Percentiles rank a stretch among this genome's conserved stretches.
Evolutionary conservation across 2,797 vertebrate genomes (phyloP).

Genomic region (Hozukius guyotensis): DNA sequence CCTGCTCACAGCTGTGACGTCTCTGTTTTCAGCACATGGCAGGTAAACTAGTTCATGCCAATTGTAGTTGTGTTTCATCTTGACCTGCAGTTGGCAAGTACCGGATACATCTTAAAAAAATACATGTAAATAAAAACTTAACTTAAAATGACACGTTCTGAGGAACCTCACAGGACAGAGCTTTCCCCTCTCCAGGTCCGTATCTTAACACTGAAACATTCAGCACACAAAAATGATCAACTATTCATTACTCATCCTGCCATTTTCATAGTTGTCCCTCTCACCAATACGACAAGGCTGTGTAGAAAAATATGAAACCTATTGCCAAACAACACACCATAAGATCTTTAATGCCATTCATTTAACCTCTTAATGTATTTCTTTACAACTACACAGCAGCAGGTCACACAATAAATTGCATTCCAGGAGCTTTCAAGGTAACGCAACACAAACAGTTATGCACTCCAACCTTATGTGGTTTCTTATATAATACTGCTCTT

Average conservation of each 20-base stretch:
- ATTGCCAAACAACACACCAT: not conserved
- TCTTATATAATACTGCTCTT: not conserved
- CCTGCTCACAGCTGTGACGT: not conserved
- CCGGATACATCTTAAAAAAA: not conserved
- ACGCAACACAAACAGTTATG: not conserved
- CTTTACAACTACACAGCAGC: not conserved
- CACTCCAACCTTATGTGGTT: not conserved
- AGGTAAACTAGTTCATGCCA: not conserved
- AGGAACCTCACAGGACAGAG: not conserved
- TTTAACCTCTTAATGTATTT: not conserved
- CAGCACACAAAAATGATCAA: not conserved
- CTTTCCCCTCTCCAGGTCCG: not conserved
- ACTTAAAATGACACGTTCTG: not conserved
- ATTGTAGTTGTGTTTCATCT: not conserved
- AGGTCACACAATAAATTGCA: not conserved
- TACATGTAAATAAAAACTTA: not conserved
- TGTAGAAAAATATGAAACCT: not conserved
- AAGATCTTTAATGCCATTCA: not conserved
- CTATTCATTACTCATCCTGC: not conserved
- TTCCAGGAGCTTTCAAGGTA: constrained; percentile 4
- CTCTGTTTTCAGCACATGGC: not conserved
- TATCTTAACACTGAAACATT: not conserved
- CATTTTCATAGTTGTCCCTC: not conserved
- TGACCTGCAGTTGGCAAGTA: not conserved
- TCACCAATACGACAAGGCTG: constrained; percentile 2